Base-by-base conservation (phyloP, 2,797 vertebrate genomes). In the Chaetodon trifasciatus region DNA sequence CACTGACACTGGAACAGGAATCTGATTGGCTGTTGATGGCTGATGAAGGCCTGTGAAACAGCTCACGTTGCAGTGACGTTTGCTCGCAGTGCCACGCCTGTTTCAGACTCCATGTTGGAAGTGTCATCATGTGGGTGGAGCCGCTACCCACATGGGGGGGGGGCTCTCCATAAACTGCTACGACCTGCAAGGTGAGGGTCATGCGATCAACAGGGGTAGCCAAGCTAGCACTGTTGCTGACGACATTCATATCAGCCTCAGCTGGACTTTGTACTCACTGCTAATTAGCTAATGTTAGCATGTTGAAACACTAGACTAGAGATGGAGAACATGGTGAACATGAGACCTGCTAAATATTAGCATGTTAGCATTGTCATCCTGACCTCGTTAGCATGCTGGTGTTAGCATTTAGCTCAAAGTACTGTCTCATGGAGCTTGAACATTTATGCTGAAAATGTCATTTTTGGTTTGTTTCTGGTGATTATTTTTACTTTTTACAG, bases 21-120 rank as follows among this genome's bases (percentile, higher is more conserved):
- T 74, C 55, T 35, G 60, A 78, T 72, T 77, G 80, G 65, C 35
- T 47, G 57, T 16, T 72, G 74, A 42, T 2, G 9, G 55, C 74
- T 13, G 57, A 52, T 52, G 44, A 44, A 12, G 70, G n/a, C n/a
- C 55, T 60, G 39, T 55, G 28, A 8, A 23, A 39, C 47, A 39
- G 50, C 32, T 67, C 44, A 42, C 13, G n/a, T 32, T 50, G 21
- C 32, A 44, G 39, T 57, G 17, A 50, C 13, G 8, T 11, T 11
- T 68, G 76, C 52, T 76, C 60, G 52, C 47, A 61, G 46, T 42
- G 73, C 11, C 42, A 55, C 42, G 39, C 58, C 23, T 3, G 40
- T 70, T 64, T 55, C 39, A 39, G 66, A 56, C 40, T 28, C 21
- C 50, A 49, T 39, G 50, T 42, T 55, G 46, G 53, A 5, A 4